phyloP scores from a whole-genome alignment of 2,888 invertebrate species.

The Epirrhoe alternata region DNA sequence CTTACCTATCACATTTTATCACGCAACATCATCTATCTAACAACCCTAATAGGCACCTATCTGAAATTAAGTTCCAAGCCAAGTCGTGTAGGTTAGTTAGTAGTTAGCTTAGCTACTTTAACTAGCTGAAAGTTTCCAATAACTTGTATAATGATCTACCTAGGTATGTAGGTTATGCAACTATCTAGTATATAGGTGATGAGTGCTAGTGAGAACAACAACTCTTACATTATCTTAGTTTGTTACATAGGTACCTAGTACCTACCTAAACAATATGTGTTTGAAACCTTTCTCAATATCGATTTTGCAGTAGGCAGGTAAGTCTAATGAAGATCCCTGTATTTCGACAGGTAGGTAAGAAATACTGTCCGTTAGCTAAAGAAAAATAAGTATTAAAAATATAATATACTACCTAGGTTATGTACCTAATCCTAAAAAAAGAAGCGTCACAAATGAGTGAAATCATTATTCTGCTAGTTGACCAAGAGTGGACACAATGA shows the following conservation, averaged over 20 bases:
- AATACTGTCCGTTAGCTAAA: background rate
- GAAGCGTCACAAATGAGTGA: conserved; percentile 48
- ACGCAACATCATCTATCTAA: conserved; percentile 60
- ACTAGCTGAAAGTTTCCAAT: conserved; percentile 2
- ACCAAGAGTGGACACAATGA: conserved; percentile 67
- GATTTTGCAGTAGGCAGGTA: background rate
- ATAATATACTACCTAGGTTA: too few species aligned
- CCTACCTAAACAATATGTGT: background rate
- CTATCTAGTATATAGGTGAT: too few species aligned
- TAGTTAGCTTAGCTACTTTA: conserved; percentile 1
- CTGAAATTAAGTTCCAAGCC: conserved; percentile 24
- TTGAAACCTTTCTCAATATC: background rate
- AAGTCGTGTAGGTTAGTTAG: conserved; percentile 1
- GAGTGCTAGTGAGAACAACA: too few species aligned
- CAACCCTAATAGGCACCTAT: conserved; percentile 28
- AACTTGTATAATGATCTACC: background rate
- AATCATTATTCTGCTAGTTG: conserved; percentile 65
- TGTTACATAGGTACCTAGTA: too few species aligned
- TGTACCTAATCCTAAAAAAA: background rate
- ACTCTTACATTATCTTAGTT: too few species aligned
- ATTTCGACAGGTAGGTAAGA: too few species aligned
- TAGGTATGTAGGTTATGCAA: too few species aligned
- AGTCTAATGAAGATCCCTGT: too few species aligned
- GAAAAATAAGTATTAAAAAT: background rate
- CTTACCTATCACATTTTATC: conserved; percentile 69